Conservation (phyloP, 2,888 invertebrate species). For the Catotricha subobsoleta region DNA sequence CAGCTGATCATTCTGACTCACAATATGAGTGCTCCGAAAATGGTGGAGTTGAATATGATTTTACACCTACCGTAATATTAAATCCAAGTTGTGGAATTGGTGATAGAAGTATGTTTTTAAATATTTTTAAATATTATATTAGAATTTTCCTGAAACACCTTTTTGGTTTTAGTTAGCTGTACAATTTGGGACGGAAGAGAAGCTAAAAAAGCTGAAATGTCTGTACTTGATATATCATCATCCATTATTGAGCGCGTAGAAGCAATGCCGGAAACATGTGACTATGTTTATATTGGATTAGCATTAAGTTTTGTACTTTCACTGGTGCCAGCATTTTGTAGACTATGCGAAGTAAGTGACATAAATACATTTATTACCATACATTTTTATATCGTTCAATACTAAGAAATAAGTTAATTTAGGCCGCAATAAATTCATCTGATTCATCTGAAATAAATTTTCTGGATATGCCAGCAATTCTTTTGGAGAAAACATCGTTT, state of each 20-base stretch:
- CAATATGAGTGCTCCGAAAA: constrained; percentile 37
- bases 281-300: constrained; percentile 57
- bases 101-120: constrained; percentile 44
- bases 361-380: constrained; percentile 14
- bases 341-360: constrained; percentile 24
- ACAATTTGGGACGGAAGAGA: constrained; percentile 87
- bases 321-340: constrained; percentile 38
- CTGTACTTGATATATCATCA: constrained; percentile 87
- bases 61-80: constrained; percentile 54
- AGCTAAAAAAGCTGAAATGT: constrained; percentile 80
- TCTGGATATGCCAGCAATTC: constrained; percentile 25
- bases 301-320: constrained; percentile 40
- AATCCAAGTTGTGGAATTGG: constrained; percentile 50
- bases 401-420: too few species aligned
- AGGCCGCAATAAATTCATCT: constrained; percentile 24
- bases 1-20: constrained; percentile 49
- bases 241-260: constrained; percentile 86
- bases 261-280: constrained; percentile 55
- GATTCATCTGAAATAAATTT: constrained; percentile 26
- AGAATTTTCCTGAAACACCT: neutral
- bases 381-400: neutral
- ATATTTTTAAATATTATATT: constrained; percentile 7
- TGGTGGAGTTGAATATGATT: constrained; percentile 29
- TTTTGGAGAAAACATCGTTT: constrained; percentile 27
- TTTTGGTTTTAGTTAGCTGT: constrained; percentile 57